phyloP scores from a whole-genome alignment of 2,113 vertebrate genomes.

The Reinhardtius hippoglossoides region DNA sequence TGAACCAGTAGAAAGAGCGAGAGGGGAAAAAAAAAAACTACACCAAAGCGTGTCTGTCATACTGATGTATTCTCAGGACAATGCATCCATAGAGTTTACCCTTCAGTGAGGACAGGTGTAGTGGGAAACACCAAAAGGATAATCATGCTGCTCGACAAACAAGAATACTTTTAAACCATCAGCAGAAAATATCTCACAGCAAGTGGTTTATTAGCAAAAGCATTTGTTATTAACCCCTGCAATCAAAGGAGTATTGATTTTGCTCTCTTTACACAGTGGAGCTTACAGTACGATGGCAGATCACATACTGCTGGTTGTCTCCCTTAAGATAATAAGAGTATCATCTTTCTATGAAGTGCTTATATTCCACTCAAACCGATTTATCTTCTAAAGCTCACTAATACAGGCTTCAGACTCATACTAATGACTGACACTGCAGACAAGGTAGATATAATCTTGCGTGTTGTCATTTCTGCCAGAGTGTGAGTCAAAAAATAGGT shows the following conservation, averaged over 20 bases:
- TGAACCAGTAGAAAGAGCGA: slow-evolving; percentile 32
- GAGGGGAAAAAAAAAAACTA: not conserved
- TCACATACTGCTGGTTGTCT: slow-evolving; percentile 11
- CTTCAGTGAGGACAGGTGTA: slow-evolving; percentile 32
- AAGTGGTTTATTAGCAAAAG: slow-evolving; percentile 23
- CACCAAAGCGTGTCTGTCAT: slow-evolving; percentile 43
- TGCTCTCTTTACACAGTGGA: slow-evolving; percentile 13
- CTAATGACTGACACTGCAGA: not conserved
- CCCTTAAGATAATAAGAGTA: slow-evolving; percentile 23
- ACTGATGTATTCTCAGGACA: slow-evolving; percentile 38
- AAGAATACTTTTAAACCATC: slow-evolving; percentile 1
- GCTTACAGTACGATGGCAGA: slow-evolving; percentile 25
- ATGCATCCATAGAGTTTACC: slow-evolving; percentile 34
- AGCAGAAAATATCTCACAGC: slow-evolving; percentile 9
- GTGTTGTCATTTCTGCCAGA: slow-evolving; percentile 6
- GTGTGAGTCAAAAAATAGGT: slow-evolving; percentile 1
- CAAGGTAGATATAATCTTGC: not conserved
- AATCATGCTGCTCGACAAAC: not conserved
- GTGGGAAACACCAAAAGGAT: slow-evolving; percentile 18
- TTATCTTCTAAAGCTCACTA: slow-evolving; percentile 1
- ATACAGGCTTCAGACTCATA: slow-evolving; percentile 1
- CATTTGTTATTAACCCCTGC: slow-evolving; percentile 31
- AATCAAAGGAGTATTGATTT: slow-evolving; percentile 44
- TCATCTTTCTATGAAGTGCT: slow-evolving; percentile 16
- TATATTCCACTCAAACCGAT: slow-evolving; percentile 1